Percentiles rank a stretch among this genome's conserved stretches.
Evolutionary conservation across 2,113 vertebrate genomes (phyloP).

Genomic region (Hyaena hyaena): DNA sequence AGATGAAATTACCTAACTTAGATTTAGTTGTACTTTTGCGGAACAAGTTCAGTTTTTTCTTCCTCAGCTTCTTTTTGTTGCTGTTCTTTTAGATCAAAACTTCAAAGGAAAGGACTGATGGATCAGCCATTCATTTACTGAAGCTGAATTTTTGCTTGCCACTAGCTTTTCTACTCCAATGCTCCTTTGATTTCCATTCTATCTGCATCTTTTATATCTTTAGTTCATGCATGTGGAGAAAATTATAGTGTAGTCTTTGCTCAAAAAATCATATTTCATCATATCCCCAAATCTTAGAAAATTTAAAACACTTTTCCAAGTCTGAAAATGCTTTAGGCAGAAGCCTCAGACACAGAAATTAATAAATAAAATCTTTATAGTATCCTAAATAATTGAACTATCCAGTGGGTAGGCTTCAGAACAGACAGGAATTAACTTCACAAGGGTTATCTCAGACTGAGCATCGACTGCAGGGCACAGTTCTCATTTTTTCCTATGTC

Average conservation of each 20-base stretch:
- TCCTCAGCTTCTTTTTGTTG: constrained; percentile 9
- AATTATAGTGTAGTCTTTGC: constrained; percentile 48
- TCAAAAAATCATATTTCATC: constrained; percentile 45
- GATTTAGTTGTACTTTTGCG: constrained; percentile 24
- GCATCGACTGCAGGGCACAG: background rate
- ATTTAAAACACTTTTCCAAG: constrained; percentile 25
- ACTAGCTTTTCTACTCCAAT: constrained; percentile 60
- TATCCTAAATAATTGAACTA: constrained; percentile 27
- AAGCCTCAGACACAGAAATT: constrained; percentile 5
- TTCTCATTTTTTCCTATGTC: background rate
- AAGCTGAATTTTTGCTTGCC: constrained; percentile 56
- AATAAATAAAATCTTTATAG: background rate
- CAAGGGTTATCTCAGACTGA: background rate
- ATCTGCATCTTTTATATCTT: constrained; percentile 54
- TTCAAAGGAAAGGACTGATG: constrained; percentile 61
- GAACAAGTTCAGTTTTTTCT: background rate
- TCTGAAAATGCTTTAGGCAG: constrained; percentile 40
- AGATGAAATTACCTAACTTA: background rate
- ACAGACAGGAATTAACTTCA: background rate
- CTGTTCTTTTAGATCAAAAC: constrained; percentile 59
- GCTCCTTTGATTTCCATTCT: constrained; percentile 58
- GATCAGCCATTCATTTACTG: constrained; percentile 36
- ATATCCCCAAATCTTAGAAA: constrained; percentile 44
- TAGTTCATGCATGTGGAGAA: constrained; percentile 31
- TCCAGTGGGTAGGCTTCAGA: background rate